phyloP scores from a whole-genome alignment of 2,113 vertebrate species.

The Spea multiplicata region DNA sequence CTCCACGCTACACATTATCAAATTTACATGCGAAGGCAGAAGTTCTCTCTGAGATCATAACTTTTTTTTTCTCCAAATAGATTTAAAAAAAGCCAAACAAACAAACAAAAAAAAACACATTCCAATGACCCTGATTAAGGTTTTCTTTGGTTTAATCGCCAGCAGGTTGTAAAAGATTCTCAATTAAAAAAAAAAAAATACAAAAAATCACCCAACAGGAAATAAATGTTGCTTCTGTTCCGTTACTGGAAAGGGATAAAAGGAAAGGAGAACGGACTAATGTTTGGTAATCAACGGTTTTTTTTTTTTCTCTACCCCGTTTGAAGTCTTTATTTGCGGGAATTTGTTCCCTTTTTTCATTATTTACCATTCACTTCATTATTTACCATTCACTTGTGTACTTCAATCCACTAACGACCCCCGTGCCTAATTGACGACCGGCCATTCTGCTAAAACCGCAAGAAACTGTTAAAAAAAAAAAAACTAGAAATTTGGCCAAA shows the following conservation, averaged over 20 bases:
- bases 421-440: background rate
- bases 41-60: background rate
- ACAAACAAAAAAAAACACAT: background rate
- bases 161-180: background rate
- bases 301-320: background rate
- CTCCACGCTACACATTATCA: background rate
- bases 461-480: background rate
- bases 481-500: too few species aligned
- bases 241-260: background rate
- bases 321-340: background rate
- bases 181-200: background rate
- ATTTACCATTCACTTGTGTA: background rate
- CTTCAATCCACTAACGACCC: background rate
- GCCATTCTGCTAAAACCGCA: background rate
- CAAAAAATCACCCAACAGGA: background rate
- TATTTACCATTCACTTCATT: conserved; percentile 6
- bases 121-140: background rate
- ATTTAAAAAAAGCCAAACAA: too few species aligned
- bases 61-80: too few species aligned
- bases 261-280: background rate
- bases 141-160: background rate
- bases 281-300: conserved; percentile 15
- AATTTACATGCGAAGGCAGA: too few species aligned
- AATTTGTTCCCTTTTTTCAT: background rate
- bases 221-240: too few species aligned